A percentile compares a stretch with the other conserved stretches of the same genome.
phyloP scores from a whole-genome alignment of 2,797 vertebrate species.

The Spinus olivaceus region DNA sequence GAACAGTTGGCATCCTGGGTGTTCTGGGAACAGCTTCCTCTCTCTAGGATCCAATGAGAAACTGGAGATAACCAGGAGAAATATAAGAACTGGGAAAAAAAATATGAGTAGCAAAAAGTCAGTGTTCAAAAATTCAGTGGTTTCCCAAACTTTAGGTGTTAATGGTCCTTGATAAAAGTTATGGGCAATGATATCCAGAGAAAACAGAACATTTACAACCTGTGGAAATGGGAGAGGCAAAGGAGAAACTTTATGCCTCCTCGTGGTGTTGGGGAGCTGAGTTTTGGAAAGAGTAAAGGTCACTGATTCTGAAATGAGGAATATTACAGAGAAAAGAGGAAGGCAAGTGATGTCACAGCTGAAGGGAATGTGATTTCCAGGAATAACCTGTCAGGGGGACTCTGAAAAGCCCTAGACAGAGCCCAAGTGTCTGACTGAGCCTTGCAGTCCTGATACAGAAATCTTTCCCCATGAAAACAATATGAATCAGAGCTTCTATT shows the following conservation, averaged over 20 bases:
- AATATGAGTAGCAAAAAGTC: not conserved
- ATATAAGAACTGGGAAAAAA: not conserved
- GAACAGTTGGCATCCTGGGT: not conserved
- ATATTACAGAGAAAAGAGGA: not conserved
- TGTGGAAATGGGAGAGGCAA: not conserved
- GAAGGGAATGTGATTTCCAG: not conserved
- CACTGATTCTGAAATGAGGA: not conserved
- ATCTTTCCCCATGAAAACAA: not conserved
- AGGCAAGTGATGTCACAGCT: not conserved
- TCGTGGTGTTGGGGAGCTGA: accelerated
- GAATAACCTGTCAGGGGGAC: not conserved
- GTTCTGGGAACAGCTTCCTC: not conserved
- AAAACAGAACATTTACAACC: not conserved
- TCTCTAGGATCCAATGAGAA: not conserved
- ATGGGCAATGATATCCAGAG: not conserved
- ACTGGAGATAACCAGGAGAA: not conserved
- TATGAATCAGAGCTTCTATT: not conserved
- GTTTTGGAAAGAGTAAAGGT: not conserved
- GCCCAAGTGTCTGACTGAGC: not conserved
- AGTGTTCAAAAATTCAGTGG: not conserved
- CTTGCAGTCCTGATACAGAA: not conserved
- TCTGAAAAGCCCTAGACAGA: not conserved
- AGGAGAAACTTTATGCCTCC: not conserved
- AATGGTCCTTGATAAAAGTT: not conserved
- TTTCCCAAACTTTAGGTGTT: not conserved